Conservation (phyloP, 2,888 invertebrate species). For the Sarcophaga subvicina region DNA sequence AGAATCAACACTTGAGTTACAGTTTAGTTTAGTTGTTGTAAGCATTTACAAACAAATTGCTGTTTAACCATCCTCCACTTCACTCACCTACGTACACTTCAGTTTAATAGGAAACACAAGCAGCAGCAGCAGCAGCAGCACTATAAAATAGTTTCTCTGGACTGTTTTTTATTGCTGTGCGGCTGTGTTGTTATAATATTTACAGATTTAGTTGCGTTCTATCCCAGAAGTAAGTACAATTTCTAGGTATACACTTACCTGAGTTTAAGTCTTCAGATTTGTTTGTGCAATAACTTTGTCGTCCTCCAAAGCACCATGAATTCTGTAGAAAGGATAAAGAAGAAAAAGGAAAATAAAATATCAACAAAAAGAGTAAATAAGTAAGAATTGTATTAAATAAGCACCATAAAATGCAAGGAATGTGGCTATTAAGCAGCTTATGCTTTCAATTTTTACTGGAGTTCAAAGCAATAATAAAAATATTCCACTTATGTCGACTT, state of each 20-base stretch:
- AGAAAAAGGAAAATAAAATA: constrained; percentile 14
- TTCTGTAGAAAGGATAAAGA: constrained; percentile 82
- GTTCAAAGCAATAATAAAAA: no score
- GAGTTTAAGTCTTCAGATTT: constrained; percentile 76
- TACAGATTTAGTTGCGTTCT: no score
- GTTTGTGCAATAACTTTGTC: constrained; percentile 79
- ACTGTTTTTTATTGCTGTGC: no score
- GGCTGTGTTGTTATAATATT: no score
- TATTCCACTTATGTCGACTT: no score
- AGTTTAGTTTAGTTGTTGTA: neutral
- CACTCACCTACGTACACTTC: neutral
- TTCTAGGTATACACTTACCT: constrained; percentile 67
- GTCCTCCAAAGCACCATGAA: constrained; percentile 86
- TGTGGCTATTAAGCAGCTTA: no score
- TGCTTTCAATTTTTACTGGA: no score
- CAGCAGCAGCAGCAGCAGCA: neutral
- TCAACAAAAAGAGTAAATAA: constrained; percentile 31
- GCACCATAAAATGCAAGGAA: neutral
- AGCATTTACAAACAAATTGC: constrained; percentile 14
- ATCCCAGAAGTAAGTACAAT: no score
- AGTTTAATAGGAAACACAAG: neutral
- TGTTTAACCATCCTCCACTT: neutral
- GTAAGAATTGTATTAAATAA: neutral
- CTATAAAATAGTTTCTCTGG: no score
- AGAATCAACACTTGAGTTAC: constrained; percentile 17